phyloP scores from a whole-genome alignment of 2,888 invertebrate species.

The Calameuta pallipes region DNA sequence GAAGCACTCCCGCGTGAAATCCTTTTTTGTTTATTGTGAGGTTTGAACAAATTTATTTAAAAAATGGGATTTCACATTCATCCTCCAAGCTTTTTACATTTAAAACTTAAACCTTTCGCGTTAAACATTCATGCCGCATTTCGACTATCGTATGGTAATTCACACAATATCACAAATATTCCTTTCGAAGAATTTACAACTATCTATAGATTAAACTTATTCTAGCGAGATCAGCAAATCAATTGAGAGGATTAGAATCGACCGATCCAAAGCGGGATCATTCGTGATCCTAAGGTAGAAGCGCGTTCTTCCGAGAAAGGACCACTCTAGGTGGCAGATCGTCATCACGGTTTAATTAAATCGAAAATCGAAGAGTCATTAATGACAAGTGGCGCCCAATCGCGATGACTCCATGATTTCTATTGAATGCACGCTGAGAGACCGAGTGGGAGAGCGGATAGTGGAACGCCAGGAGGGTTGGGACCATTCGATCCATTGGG shows the following conservation, averaged over 20 bases:
- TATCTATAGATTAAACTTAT: neutral
- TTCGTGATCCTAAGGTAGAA: neutral
- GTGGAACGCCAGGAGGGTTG: conserved; percentile 1
- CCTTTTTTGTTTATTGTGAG: conserved; percentile 54
- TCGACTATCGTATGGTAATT: neutral
- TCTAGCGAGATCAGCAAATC: neutral
- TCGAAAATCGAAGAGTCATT: conserved; percentile 63
- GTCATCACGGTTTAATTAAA: conserved; percentile 64
- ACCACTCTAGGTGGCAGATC: conserved; percentile 52
- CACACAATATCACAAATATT: neutral
- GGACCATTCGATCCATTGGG: neutral
- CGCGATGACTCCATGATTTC: conserved; percentile 63
- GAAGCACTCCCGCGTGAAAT: conserved; percentile 44
- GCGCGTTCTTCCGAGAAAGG: conserved; percentile 22
- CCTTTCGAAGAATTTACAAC: neutral
- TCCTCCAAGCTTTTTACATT: conserved; percentile 19
- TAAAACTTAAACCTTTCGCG: neutral
- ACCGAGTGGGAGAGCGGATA: neutral
- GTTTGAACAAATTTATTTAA: conserved; percentile 22
- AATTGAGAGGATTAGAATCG: neutral
- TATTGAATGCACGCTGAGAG: conserved; percentile 51
- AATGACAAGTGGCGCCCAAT: conserved; percentile 67
- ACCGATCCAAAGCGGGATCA: neutral
- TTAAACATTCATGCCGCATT: neutral
- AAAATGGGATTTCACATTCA: conserved; percentile 47